Evolutionary conservation across 2,113 vertebrate species (phyloP).

Genomic region (Cinclus mexicanus): DNA sequence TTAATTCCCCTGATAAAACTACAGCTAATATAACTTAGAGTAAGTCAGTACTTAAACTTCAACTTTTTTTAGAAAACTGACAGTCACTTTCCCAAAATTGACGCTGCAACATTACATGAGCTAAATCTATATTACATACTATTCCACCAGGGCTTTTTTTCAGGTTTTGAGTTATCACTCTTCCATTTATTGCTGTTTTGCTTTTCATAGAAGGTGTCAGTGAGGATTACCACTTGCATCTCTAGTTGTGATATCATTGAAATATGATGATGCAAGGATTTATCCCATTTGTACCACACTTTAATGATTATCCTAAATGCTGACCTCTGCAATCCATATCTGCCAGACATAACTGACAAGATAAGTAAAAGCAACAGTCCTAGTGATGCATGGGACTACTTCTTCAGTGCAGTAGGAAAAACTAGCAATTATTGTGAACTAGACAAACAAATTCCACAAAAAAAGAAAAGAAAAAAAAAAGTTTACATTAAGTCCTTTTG

Average conservation of each 20-base stretch:
- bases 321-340: neutral
- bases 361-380: neutral
- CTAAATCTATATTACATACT: neutral
- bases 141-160: neutral
- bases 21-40: neutral
- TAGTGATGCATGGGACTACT: neutral
- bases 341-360: neutral
- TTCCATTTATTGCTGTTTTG: neutral
- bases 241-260: neutral
- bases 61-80: neutral
- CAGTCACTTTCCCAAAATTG: neutral
- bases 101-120: neutral
- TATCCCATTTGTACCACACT: neutral
- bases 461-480: neutral
- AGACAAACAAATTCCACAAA: neutral
- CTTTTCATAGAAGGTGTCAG: neutral
- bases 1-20: neutral
- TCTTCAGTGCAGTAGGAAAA: neutral
- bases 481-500: rapidly evolving
- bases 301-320: neutral
- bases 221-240: neutral
- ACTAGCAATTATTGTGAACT: neutral
- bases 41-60: neutral
- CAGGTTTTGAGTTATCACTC: neutral
- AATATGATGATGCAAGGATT: neutral